Evolutionary conservation across 2,113 vertebrate genomes (phyloP), one percentile per base, ranked within the genome.

Genomic region (Sapayoa aenigma): DNA sequence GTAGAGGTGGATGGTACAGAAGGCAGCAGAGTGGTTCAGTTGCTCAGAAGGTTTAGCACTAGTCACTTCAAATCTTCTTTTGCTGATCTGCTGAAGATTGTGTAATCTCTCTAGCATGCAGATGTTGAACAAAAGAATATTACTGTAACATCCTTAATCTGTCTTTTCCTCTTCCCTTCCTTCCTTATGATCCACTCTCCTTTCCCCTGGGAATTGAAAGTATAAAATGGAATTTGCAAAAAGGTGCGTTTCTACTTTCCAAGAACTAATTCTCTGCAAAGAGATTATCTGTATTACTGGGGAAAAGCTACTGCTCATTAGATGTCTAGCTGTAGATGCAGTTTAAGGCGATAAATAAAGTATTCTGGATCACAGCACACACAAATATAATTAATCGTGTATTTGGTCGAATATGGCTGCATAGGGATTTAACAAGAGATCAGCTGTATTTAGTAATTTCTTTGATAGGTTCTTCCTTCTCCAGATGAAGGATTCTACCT

Each of bases 71-170:
- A 98, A 98, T 98, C 97, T 98, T 97, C 96, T 97, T 97, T 95
- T 95, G 95, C 97, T 98, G 98, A 98, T 99, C 98, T 98, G 97
- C 96, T 97, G 96, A 97, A 97, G 98, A 98, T 98, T 98, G 98
- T 98, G 98, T 98, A 99, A 99, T 99, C 98, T 98, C 95, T 84
- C 94, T 96, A 96, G 96, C 96, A 98, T 98, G 98, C 98, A 98
- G 98, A 98, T 98, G 98, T 98, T 96, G 95, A 98, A 93, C 90
- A 95, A 98, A 98, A 98, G 97, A 98, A 98, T 98, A 98, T 98
- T 98, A 98, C 98, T 98, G 97, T 98, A 98, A 98, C 98, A 98
- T 98, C 98, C 97, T 98, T 99, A 98, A 99, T 98, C 98, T 98
- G 96, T 86, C 84, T 90, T 95, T 92, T 77, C 65, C 33, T 92